Evolutionary conservation across 2,888 invertebrate species (phyloP).

Genomic region (Eremobia ochroleuca): DNA sequence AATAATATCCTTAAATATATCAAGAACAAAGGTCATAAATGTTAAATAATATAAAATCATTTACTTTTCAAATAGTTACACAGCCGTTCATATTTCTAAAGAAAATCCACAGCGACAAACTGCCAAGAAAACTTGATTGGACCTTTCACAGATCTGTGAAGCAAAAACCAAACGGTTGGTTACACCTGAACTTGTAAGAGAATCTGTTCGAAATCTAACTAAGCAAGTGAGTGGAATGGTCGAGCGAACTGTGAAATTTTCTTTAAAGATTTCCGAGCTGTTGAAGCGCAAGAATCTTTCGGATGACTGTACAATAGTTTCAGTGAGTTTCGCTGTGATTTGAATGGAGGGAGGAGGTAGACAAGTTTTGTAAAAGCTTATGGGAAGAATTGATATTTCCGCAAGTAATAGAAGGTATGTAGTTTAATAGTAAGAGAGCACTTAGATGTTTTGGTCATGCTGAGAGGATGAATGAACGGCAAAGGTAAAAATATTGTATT

Average conservation of each 20-base stretch:
- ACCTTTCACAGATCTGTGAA: conserved; percentile 35
- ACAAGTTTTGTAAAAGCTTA: not conserved
- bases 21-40: too few species aligned
- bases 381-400: not conserved
- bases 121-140: conserved; percentile 18
- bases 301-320: conserved; percentile 46
- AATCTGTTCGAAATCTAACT: conserved; percentile 49
- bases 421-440: not conserved
- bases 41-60: not conserved
- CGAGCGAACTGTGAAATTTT: conserved; percentile 62
- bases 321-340: not conserved
- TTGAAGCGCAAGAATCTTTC: conserved; percentile 44
- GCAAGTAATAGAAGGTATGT: too few species aligned
- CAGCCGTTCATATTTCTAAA: not conserved
- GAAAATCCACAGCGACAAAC: conserved; percentile 1
- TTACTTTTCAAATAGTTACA: not conserved
- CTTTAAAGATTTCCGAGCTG: conserved; percentile 60
- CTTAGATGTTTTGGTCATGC: too few species aligned
- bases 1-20: not conserved
- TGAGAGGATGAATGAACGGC: not conserved
- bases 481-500: not conserved
- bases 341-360: not conserved
- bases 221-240: conserved; percentile 41
- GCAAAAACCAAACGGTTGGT: conserved; percentile 51
- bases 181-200: conserved; percentile 42